Base-by-base conservation (phyloP, 2,113 vertebrate genomes). In the Nasalis larvatus region DNA sequence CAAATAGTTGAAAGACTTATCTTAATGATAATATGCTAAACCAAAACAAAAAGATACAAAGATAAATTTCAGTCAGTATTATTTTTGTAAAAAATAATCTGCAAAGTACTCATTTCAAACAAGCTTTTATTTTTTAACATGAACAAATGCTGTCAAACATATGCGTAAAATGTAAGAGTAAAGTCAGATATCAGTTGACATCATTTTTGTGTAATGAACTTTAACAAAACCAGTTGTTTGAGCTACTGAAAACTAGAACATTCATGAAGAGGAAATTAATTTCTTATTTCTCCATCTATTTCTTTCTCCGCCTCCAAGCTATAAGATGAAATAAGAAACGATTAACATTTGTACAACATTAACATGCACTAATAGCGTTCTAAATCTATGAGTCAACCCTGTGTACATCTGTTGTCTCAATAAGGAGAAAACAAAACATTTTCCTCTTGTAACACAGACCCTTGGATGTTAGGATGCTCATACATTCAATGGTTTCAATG, bases 81-180 rank as follows among this genome's bases (percentile, higher is more conserved):
- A 82, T 42, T 82, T 27, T 77, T 66, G 58, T 47, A 49, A 78
- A 42, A 40, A 45, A 68, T 35, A 86, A 12, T 14, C 35, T 77
- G 12, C 42, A 86, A 42, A 1, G 35, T 66, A 86, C 87, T 87
- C 21, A 60, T n/a, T 86, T 63, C 54, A 90, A 95, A 76, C 4
- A 60, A 86, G 1, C 12, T 95, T 97, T 90, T 95, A 94, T 77
- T 97, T 93, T 96, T 92, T 52, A 84, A 86, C 6, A 17, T 18
- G n/a, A 84, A 58, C 16, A 54, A 77, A 92, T 80, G 54, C 12
- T 92, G 14, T 40, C 40, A 94, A 42, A 60, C 40, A 42, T 58
- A 40, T 88, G 40, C 71, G 0, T 58, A 73, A 96, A 74, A 84
- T 8, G 3, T 77, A 45, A 95, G 16, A 52, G 8, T 58, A 63